Percentiles rank a stretch among this genome's conserved stretches.
These are phyloP conservation scores for Xenopus borealis DNA, from an alignment of 2,113 vertebrate genomes.

Conservation along the genomic window DNA sequence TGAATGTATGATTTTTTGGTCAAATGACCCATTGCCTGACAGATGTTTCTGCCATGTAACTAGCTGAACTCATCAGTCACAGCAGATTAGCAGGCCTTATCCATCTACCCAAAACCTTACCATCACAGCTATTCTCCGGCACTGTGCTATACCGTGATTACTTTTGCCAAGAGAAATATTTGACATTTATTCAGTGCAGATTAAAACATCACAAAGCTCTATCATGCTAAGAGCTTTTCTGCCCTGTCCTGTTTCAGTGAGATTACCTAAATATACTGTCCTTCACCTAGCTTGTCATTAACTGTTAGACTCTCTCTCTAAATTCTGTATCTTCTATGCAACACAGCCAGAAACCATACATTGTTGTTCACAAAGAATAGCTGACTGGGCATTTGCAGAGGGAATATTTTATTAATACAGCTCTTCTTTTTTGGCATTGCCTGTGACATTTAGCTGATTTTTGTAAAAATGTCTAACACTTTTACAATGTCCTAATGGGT, in stretches of 20 bases:
- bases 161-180: slow-evolving; percentile 30
- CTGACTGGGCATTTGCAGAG: background rate
- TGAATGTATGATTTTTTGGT: slow-evolving; percentile 30
- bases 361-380: background rate
- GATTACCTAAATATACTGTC: slow-evolving; percentile 3
- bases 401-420: background rate
- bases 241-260: background rate
- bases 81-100: slow-evolving; percentile 40
- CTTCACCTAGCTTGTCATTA: slow-evolving; percentile 1
- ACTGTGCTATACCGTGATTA: slow-evolving; percentile 38
- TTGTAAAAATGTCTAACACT: background rate
- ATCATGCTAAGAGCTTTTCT: background rate
- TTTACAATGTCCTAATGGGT: background rate
- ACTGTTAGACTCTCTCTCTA: background rate
- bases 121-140: slow-evolving; percentile 34
- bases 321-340: no score
- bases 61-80: slow-evolving; percentile 39
- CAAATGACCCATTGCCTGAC: slow-evolving; percentile 44
- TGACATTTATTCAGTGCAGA: slow-evolving; percentile 7
- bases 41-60: slow-evolving; percentile 43
- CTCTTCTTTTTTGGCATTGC: background rate
- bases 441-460: background rate
- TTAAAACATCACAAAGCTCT: slow-evolving; percentile 1
- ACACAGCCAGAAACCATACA: background rate
- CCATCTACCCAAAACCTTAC: slow-evolving; percentile 43